Conservation (phyloP, 2,888 invertebrate species). For the Drosophila anomelani region DNA sequence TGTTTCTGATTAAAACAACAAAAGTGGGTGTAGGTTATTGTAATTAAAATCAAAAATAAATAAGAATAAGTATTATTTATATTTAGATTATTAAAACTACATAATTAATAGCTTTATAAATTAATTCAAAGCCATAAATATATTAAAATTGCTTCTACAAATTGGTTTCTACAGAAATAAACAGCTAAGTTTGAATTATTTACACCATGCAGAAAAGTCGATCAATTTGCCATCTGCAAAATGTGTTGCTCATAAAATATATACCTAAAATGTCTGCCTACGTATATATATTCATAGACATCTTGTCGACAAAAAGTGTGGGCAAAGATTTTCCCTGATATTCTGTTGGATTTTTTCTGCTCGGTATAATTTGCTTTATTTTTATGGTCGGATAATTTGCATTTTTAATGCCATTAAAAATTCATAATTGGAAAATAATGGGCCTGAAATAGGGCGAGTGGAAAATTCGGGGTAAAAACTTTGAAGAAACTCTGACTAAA, state of each 20-base stretch:
- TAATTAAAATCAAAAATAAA: background rate
- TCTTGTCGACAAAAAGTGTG: slow-evolving; percentile 35
- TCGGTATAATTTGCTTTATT: slow-evolving; percentile 38
- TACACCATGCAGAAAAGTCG: slow-evolving; percentile 7
- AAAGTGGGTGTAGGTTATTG: background rate
- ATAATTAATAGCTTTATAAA: no score
- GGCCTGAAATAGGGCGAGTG: slow-evolving; percentile 22
- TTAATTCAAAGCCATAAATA: background rate
- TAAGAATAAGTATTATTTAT: no score
- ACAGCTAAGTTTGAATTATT: background rate
- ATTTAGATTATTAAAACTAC: no score
- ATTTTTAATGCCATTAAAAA: slow-evolving; percentile 68
- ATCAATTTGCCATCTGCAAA: slow-evolving; percentile 2
- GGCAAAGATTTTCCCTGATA: slow-evolving; percentile 41
- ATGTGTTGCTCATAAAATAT: slow-evolving; percentile 26
- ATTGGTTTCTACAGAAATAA: background rate
- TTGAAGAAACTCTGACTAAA: slow-evolving; percentile 31
- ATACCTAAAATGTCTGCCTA: slow-evolving; percentile 2
- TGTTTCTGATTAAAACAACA: background rate
- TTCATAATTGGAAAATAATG: slow-evolving; percentile 73
- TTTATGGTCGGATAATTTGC: slow-evolving; percentile 64
- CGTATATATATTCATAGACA: slow-evolving; percentile 18
- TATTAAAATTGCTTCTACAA: background rate
- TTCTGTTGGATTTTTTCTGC: slow-evolving; percentile 24
- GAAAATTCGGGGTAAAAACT: slow-evolving; percentile 40